Base-by-base conservation (phyloP, 2,113 vertebrate species). In the Odontesthes bonariensis region DNA sequence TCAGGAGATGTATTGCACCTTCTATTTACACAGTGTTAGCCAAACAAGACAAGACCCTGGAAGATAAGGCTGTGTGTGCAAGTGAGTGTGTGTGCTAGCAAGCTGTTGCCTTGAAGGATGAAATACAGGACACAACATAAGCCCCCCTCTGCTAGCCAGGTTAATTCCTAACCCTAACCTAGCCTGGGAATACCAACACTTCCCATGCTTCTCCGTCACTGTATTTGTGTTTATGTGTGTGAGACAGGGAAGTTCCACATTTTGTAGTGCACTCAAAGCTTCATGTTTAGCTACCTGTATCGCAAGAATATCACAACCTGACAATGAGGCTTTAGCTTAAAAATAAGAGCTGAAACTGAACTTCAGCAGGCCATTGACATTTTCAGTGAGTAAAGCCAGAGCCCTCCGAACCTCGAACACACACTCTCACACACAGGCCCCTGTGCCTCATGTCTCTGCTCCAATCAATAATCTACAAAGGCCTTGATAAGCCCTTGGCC, bases 1-100 rank as follows among this genome's bases (percentile, higher is more conserved):
- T 91, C 91, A 90, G 89, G 88, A 93, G 92, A 93, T 92, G 91
- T 92, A 93, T 91, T 93, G 90, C 92, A 90, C 89, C 92, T 93
- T 91, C 90, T 93, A 91, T 93, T 93, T 93, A 81, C 89, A 88
- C 91, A 92, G 87, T 62, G 85, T 72, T 91, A 88, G 92, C 88
- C 91, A 93, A 93, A 93, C 92, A 93, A 88, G 89, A 90, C 77
- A 67, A 92, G 90, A 93, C 90, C 92, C 90, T 93, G 91, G 91
- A 93, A 92, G 92, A 93, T 93, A 93, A 93, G 89, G 87, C 82
- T 66, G 33, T 63, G 69, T 69, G 74, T 77, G 73, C 33, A n/a
- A n/a, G 49, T 40, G 55, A 55, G 82, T 83, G 83, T 84, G 76
- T 77, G 75, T 60, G 68, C 44, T 74, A 7, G 81, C 46, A 53